phyloP scores from a whole-genome alignment of 2,888 invertebrate species.

The Cosmia pyralina region DNA sequence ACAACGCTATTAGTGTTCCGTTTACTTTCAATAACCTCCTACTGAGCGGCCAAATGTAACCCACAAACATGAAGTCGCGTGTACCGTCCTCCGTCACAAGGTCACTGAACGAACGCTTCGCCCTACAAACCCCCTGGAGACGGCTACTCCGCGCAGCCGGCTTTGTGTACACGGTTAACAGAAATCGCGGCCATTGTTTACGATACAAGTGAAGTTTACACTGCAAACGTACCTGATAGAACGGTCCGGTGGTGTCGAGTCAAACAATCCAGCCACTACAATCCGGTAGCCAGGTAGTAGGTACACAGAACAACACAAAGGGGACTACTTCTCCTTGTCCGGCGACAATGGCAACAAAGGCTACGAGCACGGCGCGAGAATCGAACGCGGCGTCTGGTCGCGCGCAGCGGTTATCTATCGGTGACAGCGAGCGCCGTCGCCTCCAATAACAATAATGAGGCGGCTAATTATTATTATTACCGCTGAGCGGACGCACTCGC shows the following conservation, averaged over 20 bases:
- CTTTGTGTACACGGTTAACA: slow-evolving; percentile 69
- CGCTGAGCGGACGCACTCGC: slow-evolving; percentile 75
- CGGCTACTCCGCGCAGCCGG: slow-evolving; percentile 60
- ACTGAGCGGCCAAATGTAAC: slow-evolving; percentile 47
- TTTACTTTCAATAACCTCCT: slow-evolving; percentile 52
- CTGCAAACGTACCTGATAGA: slow-evolving; percentile 76
- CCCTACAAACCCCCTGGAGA: slow-evolving; percentile 70
- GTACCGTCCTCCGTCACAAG: slow-evolving; percentile 67
- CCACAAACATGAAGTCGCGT: slow-evolving; percentile 39
- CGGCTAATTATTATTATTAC: slow-evolving; percentile 86
- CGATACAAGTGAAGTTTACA: slow-evolving; percentile 75
- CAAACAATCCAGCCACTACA: slow-evolving; percentile 77
- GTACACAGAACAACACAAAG: slow-evolving; percentile 73
- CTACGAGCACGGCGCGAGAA: slow-evolving; percentile 66
- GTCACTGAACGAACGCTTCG: slow-evolving; percentile 77
- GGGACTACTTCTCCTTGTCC: slow-evolving; percentile 71
- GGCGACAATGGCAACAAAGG: slow-evolving; percentile 74
- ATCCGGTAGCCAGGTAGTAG: slow-evolving; percentile 70
- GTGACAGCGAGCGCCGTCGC: slow-evolving; percentile 77
- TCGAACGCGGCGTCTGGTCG: slow-evolving; percentile 74
- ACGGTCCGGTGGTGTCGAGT: slow-evolving; percentile 67
- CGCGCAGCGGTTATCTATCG: slow-evolving; percentile 79
- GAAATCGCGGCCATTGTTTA: slow-evolving; percentile 76
- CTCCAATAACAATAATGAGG: slow-evolving; percentile 83
- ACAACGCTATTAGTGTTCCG: slow-evolving; percentile 36